Evolutionary conservation across 2,113 vertebrate genomes (phyloP).

Genomic region (Syngnathus floridae): DNA sequence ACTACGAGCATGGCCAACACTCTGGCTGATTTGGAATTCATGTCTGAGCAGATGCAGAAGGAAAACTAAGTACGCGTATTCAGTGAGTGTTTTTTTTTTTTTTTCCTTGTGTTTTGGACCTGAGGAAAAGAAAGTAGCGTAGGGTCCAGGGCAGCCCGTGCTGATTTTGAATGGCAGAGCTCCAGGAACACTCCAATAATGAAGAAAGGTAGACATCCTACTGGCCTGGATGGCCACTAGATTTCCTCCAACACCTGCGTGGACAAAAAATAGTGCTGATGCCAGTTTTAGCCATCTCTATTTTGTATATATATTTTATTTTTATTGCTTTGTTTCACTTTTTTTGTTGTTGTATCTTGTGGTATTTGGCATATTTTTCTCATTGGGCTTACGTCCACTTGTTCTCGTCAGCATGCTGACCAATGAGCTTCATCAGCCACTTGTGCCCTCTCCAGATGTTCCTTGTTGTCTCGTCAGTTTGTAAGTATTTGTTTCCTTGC

Average conservation of each 20-base stretch:
- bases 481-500: too few relatives aligned
- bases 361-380: too few relatives aligned
- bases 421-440: too few relatives aligned
- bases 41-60: conserved; percentile 61
- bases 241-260: conserved; percentile 87
- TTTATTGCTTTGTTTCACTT: too few relatives aligned
- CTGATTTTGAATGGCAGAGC: conserved; percentile 87
- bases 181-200: conserved; percentile 85
- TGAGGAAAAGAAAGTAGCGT: conserved; percentile 81
- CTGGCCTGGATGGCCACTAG: conserved; percentile 95
- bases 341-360: too few relatives aligned
- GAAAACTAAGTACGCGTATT: neutral
- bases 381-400: too few relatives aligned
- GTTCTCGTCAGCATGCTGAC: too few relatives aligned
- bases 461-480: too few relatives aligned
- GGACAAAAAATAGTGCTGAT: neutral
- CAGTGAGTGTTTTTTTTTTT: too few relatives aligned
- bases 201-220: conserved; percentile 90
- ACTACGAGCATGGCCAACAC: conserved; percentile 81
- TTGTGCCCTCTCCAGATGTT: too few relatives aligned
- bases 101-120: conserved; percentile 71
- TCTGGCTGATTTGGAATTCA: conserved; percentile 83
- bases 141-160: conserved; percentile 84
- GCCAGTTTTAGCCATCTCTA: neutral
- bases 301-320: too few relatives aligned